phyloP scores from a whole-genome alignment of 2,797 vertebrate genomes.

The Enteromius paludinosus region DNA sequence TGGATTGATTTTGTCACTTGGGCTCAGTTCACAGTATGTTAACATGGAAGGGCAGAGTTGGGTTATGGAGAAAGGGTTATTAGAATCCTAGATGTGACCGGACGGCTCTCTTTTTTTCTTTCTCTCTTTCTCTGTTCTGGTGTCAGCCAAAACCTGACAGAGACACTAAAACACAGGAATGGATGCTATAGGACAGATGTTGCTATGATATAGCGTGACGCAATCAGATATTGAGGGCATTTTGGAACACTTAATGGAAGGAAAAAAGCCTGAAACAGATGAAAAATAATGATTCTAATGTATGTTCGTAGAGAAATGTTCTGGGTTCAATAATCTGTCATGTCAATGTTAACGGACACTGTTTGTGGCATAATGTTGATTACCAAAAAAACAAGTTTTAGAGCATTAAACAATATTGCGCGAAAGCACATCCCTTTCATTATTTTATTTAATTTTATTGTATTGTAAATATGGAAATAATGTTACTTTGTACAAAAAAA shows the following conservation, averaged over 20 bases:
- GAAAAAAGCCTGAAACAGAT: neutral
- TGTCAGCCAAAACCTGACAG: constrained; percentile 33
- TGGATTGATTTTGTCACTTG: constrained; percentile 99
- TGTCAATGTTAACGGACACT: neutral
- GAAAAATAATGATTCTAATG: neutral
- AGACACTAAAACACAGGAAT: neutral
- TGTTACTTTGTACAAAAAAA: neutral
- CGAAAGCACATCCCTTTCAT: neutral
- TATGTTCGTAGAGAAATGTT: neutral
- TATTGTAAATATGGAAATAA: neutral
- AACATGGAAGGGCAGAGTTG: constrained; percentile 96
- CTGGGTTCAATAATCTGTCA: neutral
- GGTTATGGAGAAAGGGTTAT: constrained; percentile 92
- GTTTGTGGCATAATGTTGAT: neutral
- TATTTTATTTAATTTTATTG: neutral
- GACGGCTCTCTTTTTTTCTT: constrained; percentile 60
- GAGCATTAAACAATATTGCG: neutral
- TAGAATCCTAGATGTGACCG: constrained; percentile 84
- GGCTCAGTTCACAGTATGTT: constrained; percentile 99
- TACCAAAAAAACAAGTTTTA: neutral
- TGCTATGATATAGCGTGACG: neutral
- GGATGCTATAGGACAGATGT: constrained; percentile 20
- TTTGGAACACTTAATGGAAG: neutral
- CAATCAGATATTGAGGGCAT: neutral
- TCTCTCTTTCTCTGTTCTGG: constrained; percentile 16